These are phyloP conservation scores for Xiphophorus couchianus DNA, from an alignment of 2,113 vertebrate genomes.

Conservation along the genomic window DNA sequence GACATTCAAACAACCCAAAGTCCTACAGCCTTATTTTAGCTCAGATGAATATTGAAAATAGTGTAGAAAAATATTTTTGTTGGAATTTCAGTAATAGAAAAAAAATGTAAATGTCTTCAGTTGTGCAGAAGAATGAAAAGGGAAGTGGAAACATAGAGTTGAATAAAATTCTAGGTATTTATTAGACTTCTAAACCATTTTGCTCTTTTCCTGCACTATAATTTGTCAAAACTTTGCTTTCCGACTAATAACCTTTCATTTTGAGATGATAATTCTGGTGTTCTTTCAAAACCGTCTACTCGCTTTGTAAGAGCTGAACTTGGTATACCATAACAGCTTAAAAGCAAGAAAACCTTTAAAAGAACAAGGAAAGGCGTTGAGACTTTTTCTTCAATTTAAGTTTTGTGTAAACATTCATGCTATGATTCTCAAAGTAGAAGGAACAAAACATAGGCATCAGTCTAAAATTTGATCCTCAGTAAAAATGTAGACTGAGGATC, in stretches of 20 bases:
- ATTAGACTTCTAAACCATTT: neutral
- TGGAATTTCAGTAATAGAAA: neutral
- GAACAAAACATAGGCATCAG: neutral
- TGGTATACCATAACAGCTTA: neutral
- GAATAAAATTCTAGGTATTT: neutral
- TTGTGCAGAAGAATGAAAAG: neutral
- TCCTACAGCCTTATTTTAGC: neutral
- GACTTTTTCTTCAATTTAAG: neutral
- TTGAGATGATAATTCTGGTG: neutral
- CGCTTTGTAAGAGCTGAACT: neutral
- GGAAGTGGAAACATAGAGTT: neutral
- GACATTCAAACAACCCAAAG: neutral
- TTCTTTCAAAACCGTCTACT: conserved; percentile 3
- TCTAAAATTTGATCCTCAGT: neutral
- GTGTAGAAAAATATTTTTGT: neutral
- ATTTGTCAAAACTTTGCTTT: conserved; percentile 2
- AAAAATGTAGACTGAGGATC: conserved; percentile 6
- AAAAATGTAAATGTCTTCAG: neutral
- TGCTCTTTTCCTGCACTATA: neutral
- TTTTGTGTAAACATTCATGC: neutral
- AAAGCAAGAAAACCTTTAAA: conserved; percentile 6
- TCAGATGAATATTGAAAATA: neutral
- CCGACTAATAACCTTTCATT: conserved; percentile 13
- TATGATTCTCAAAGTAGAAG: neutral
- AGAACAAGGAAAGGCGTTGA: neutral